Evolutionary conservation across 2,888 invertebrate species (phyloP).

Genomic region (Tetragnatha montana): DNA sequence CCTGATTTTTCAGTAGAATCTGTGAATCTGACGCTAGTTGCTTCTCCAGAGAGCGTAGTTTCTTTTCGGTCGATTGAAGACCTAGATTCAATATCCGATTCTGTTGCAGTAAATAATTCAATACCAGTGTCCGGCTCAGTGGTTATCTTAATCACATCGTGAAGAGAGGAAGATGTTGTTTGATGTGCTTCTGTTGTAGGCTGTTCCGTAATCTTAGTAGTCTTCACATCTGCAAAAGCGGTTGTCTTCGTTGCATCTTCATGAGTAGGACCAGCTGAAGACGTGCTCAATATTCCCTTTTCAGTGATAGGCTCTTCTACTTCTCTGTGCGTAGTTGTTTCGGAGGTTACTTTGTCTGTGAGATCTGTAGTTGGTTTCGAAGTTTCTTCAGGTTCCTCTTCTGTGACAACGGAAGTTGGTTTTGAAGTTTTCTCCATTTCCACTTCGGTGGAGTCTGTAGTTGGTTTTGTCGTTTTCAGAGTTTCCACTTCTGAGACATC

Average conservation of each 20-base stretch:
- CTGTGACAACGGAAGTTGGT: not conserved
- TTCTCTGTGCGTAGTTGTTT: not conserved
- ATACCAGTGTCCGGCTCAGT: not conserved
- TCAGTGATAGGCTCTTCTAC: not conserved
- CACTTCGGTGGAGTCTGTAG: not conserved
- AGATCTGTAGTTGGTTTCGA: not conserved
- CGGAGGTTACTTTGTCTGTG: not conserved
- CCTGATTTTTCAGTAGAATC: not conserved
- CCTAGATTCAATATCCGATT: not conserved
- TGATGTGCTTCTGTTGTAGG: not conserved
- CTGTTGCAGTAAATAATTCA: not conserved
- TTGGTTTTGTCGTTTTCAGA: too few species aligned
- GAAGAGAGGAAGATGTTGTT: not conserved
- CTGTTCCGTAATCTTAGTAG: not conserved
- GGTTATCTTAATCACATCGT: not conserved
- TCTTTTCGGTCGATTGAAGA: not conserved
- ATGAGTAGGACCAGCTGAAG: not conserved
- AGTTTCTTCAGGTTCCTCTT: not conserved
- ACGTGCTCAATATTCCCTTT: not conserved
- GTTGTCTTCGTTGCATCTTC: not conserved
- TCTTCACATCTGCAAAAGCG: not conserved
- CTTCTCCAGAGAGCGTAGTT: not conserved
- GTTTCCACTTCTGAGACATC: not conserved
- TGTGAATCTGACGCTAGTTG: not conserved
- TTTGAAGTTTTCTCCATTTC: not conserved